A percentile compares a stretch with the other conserved stretches of the same genome.
phyloP scores from a whole-genome alignment of 2,113 vertebrate genomes.

The Ammospiza caudacuta region DNA sequence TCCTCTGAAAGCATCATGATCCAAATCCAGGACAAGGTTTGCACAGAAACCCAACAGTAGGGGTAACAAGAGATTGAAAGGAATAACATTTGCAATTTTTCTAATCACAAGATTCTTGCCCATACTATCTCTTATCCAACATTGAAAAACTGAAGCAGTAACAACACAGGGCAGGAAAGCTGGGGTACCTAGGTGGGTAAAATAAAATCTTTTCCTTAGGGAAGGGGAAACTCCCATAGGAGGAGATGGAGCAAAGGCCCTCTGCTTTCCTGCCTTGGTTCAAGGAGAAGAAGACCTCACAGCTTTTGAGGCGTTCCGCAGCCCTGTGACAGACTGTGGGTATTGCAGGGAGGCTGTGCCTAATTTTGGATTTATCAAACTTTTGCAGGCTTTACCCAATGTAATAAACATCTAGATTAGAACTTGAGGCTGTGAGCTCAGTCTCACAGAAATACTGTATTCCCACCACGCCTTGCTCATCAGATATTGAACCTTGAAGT shows the following conservation, averaged over 20 bases:
- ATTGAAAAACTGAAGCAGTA: background rate
- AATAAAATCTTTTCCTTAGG: background rate
- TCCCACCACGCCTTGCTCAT: background rate
- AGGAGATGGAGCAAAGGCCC: background rate
- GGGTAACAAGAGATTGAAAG: background rate
- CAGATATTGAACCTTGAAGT: background rate
- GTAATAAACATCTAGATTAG: background rate
- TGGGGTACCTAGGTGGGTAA: background rate
- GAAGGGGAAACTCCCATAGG: background rate
- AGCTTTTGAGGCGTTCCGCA: background rate
- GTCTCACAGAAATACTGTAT: background rate
- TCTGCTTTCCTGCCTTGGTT: background rate
- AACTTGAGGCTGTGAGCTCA: background rate
- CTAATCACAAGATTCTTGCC: background rate
- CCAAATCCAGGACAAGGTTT: background rate
- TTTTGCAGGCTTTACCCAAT: background rate
- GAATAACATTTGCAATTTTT: background rate
- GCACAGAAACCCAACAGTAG: background rate
- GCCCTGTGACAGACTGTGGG: rapidly evolving
- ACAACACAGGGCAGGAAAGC: background rate
- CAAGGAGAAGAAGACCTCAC: background rate
- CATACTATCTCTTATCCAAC: background rate
- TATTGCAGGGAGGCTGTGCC: background rate
- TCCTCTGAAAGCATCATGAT: background rate
- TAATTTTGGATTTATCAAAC: background rate